These are phyloP conservation scores for Silurus asotus DNA, from an alignment of 2,113 vertebrate species.

Conservation along the genomic window DNA sequence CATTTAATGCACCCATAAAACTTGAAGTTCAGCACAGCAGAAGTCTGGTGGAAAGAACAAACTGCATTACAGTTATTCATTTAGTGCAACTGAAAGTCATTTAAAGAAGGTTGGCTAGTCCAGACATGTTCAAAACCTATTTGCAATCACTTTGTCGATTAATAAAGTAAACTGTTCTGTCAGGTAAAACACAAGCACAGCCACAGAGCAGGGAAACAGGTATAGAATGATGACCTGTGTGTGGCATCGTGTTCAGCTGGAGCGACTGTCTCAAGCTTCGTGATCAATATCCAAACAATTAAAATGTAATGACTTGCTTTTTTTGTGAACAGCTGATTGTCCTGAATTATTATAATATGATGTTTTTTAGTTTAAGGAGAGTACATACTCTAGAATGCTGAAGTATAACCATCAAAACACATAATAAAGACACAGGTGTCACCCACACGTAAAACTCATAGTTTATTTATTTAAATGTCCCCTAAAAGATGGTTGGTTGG, in stretches of 20 bases:
- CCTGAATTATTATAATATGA: background rate
- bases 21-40: conserved; percentile 29
- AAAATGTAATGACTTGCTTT: background rate
- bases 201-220: background rate
- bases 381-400: background rate
- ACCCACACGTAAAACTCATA: background rate
- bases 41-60: background rate
- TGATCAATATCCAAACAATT: conserved; percentile 5
- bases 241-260: background rate
- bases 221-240: background rate
- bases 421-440: conserved; percentile 1
- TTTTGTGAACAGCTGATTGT: background rate
- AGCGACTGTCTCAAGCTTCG: background rate
- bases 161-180: conserved; percentile 33
- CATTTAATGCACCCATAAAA: background rate
- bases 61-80: conserved; percentile 25
- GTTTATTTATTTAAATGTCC: conserved; percentile 23
- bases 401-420: background rate
- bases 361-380: background rate
- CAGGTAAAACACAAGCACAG: conserved; percentile 30
- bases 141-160: conserved; percentile 39
- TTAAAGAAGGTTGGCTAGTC: conserved; percentile 51
- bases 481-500: conserved; percentile 13
- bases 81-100: conserved; percentile 21
- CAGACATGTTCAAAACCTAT: conserved; percentile 56